Evolutionary conservation across 2,113 vertebrate species (phyloP).

Genomic region (Xiphophorus hellerii): DNA sequence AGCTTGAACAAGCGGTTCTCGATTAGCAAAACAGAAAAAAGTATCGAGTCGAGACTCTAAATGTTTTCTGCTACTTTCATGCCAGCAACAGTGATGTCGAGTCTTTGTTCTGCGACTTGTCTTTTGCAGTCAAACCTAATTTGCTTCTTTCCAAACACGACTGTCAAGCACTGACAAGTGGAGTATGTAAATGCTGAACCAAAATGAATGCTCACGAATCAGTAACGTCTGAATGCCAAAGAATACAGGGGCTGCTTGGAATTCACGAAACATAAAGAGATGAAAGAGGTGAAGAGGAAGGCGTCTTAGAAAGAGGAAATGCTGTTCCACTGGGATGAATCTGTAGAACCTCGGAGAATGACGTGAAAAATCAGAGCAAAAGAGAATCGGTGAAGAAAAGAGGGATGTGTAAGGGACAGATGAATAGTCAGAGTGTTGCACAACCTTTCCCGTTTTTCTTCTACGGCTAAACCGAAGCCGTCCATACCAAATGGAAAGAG

Average conservation of each 20-base stretch:
- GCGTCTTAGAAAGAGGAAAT: constrained; percentile 33
- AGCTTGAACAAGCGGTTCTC: not conserved
- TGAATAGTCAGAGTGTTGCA: constrained; percentile 33
- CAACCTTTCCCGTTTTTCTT: constrained; percentile 55
- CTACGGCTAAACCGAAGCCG: constrained; percentile 55
- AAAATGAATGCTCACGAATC: constrained; percentile 12
- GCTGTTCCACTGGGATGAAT: constrained; percentile 7
- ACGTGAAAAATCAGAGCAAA: not conserved
- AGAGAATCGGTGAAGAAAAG: constrained; percentile 24
- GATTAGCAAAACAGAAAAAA: not conserved
- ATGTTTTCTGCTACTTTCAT: constrained; percentile 1
- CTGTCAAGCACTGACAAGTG: not conserved
- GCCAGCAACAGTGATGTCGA: not conserved
- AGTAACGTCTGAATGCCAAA: constrained; percentile 2
- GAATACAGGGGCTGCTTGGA: not conserved
- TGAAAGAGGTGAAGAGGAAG: constrained; percentile 27
- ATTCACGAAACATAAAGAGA: constrained; percentile 19
- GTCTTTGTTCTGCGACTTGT: not conserved
- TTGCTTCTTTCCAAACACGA: not conserved
- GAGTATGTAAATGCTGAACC: constrained; percentile 2
- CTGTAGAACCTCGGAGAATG: constrained; percentile 1
- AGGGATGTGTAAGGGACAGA: constrained; percentile 5
- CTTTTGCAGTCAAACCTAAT: constrained; percentile 10
- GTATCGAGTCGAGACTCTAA: not conserved
- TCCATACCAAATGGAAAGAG: constrained; percentile 40